Evolutionary conservation across 2,797 vertebrate genomes (phyloP), one percentile per base, ranked within the genome.

Genomic region (Caiman crocodilus): DNA sequence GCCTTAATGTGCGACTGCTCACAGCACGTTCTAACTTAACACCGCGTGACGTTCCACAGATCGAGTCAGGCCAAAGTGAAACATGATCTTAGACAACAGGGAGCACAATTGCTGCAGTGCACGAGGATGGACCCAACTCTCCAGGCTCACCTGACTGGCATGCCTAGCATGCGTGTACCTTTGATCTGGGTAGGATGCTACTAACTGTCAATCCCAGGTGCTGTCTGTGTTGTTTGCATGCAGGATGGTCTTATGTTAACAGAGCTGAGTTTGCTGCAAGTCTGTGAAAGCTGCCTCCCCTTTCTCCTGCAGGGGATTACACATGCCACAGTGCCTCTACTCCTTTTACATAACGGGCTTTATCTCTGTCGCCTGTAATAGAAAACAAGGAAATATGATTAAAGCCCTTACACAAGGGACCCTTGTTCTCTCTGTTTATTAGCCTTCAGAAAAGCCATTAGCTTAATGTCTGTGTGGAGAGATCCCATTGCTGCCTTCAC

Each of bases 331-430:
- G 12, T 6, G 8, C 32, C 30, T 16, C 67, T 30, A 30, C 20
- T 21, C 67, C 16, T 1, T 63, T 85, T 25, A 56, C 76, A 81
- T 26, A 67, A 21, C 0, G 11, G 0, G n/a, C 18, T 0, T 87
- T 85, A 85, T 92, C 87, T 79, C 87, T 90, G 82, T 79, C 61
- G 89, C 50, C 89, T 42, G 85, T 59, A 84, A 71, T 81, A 74
- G 65, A 84, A 75, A 87, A 28, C 63, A 89, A 67, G 50, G 28
- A 90, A 90, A 91, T 79, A 6, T 14, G 64, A 89, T 94, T 61
- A 93, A 79, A 94, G 10, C 17, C 55, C 23, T 32, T 35, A 64
- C 0, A 0, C 80, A 5, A 61, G 63, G 58, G 56, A 85, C 2
- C 25, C 14, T 59, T 64, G 61, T 77, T 71, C 30, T 14, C 32